Base-by-base conservation (phyloP, 2,797 vertebrate genomes). In the Falco concolor region DNA sequence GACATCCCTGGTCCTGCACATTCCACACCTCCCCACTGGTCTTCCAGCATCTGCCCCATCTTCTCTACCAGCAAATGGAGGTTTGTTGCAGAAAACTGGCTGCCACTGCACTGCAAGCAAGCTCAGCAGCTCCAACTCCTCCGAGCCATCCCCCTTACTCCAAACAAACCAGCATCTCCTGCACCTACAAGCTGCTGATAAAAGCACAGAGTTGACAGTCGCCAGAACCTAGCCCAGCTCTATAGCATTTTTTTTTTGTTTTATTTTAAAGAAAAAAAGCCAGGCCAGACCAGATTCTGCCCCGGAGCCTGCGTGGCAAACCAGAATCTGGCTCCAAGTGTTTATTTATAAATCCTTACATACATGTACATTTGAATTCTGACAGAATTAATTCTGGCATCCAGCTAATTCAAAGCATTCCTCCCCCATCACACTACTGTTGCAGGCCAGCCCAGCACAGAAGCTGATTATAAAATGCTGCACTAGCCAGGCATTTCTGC, bases 331-430 rank as follows among this genome's bases (percentile, higher is more conserved):
- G 73, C 81, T 90, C 95, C 82, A 76, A 90, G 92, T 87, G 84
- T 94, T 92, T 96, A 97, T 95, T 97, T 96, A 93, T 94, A 97
- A 96, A 95, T 84, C 94, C 0, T 15, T 92, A 95, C 89, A 89
- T 96, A 94, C 92, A 86, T 77, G 94, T 94, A 93, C 87, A 74
- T 96, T 95, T 93, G 86, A 96, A 95, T 90, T 91, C 95, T 96
- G 95, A 96, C 96, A 97, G 93, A 96, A 96, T 94, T 95, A 95
- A 92, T 92, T 95, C 96, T 96, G 95, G 95, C 96, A 97, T 95
- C 89, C 95, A 89, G 88, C 82, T 96, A 96, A 93, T 94, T 96
- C 94, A 96, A 96, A 96, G 96, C 95, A 95, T 94, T 97, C 96
- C 91, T 93, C 96, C 90, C 93, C 90, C 94, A 96, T 96, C 94